A percentile compares a stretch with the other conserved stretches of the same genome.
Evolutionary conservation across 2,888 invertebrate genomes (phyloP).

Genomic region (Andrena hattorfiana): DNA sequence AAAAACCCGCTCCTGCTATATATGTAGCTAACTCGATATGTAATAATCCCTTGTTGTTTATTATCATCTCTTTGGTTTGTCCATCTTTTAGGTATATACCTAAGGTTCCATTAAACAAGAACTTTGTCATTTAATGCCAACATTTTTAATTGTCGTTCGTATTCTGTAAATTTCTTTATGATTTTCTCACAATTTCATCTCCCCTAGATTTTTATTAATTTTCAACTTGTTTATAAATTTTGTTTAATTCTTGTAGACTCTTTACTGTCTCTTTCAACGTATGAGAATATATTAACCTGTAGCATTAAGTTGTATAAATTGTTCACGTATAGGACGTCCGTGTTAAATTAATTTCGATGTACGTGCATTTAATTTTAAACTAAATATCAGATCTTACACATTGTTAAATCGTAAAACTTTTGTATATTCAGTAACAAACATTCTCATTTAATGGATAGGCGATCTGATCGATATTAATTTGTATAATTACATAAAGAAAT

Average conservation of each 20-base stretch:
- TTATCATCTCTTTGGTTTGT: neutral
- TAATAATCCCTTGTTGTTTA: neutral
- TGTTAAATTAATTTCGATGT: slow-evolving; percentile 45
- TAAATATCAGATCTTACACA: slow-evolving; percentile 37
- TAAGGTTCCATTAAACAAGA: neutral
- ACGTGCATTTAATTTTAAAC: slow-evolving; percentile 40
- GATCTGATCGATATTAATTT: slow-evolving; percentile 23
- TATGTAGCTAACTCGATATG: slow-evolving; percentile 6
- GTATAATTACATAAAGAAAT: slow-evolving; percentile 25
- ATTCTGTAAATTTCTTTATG: neutral
- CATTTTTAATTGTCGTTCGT: neutral
- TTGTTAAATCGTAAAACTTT: slow-evolving; percentile 44
- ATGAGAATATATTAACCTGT: slow-evolving; percentile 17
- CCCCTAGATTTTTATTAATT: neutral
- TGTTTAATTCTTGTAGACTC: neutral
- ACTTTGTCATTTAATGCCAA: neutral
- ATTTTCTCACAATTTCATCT: neutral
- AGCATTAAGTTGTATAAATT: slow-evolving; percentile 39
- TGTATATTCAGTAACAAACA: slow-evolving; percentile 22
- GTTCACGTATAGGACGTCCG: slow-evolving; percentile 27
- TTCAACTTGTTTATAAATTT: neutral
- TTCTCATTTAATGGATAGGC: slow-evolving; percentile 50
- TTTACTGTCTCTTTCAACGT: neutral
- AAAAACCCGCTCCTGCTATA: slow-evolving; percentile 1
- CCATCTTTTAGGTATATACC: neutral